These are phyloP conservation scores for Alethe castanea DNA, from an alignment of 2,113 vertebrate species.

Conservation along the genomic window DNA sequence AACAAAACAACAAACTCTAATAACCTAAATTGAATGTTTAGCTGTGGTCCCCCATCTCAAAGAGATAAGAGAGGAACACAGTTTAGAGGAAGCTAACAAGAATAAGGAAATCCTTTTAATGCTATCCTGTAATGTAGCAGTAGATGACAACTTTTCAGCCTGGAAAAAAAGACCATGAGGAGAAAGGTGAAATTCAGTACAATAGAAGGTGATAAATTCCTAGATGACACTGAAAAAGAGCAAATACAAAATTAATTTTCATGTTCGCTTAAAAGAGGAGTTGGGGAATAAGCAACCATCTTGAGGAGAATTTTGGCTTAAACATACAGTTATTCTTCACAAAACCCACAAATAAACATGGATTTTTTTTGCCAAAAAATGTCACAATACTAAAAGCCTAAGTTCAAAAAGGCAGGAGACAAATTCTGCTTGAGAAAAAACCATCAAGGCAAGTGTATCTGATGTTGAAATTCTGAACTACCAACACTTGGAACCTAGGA, in stretches of 20 bases:
- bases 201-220: not conserved
- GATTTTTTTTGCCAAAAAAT: not conserved
- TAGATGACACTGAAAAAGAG: rapidly evolving
- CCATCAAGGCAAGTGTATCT: not conserved
- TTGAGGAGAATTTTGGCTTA: not conserved
- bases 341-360: not conserved
- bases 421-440: not conserved
- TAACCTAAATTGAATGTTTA: not conserved
- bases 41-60: not conserved
- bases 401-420: not conserved
- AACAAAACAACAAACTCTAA: not conserved
- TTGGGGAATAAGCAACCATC: not conserved
- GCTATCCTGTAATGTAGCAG: not conserved
- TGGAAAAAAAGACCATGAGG: not conserved
- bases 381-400: not conserved
- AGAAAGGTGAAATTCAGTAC: not conserved
- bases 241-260: not conserved
- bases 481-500: not conserved
- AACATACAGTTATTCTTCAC: not conserved
- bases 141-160: not conserved
- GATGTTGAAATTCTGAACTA: not conserved
- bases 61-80: not conserved
- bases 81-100: not conserved
- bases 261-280: not conserved
- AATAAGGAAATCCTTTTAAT: not conserved